Conservation (phyloP, 92 coral and sea anemone species). For the Chrysogorgia sp. region DNA sequence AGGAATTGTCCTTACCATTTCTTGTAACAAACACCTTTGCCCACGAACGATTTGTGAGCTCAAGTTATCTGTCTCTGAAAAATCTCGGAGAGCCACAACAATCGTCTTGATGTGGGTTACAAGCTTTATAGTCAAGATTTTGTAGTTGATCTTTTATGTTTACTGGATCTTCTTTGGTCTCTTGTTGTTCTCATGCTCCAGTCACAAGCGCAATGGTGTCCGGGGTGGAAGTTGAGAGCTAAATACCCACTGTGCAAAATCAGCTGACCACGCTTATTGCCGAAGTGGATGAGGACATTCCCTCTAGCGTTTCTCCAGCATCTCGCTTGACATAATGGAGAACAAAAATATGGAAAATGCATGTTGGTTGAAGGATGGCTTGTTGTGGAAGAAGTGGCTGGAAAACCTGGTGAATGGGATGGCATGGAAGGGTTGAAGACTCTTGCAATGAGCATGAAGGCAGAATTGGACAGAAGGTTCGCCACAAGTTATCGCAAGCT, state of each 20-base stretch:
- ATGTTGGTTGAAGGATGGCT: slow-evolving; percentile 24
- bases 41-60: no score
- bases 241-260: neutral
- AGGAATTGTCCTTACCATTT: no score
- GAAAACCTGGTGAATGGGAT: neutral
- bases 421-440: slow-evolving; percentile 13
- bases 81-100: no score
- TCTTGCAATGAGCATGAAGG: neutral
- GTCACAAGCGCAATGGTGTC: no score
- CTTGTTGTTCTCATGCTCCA: neutral
- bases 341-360: slow-evolving; percentile 4
- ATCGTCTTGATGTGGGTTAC: no score
- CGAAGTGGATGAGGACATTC: slow-evolving; percentile 10
- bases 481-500: neutral
- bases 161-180: no score
- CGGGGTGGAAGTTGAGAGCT: neutral
- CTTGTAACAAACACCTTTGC: no score
- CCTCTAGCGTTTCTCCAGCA: slow-evolving; percentile 9
- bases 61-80: no score
- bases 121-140: no score
- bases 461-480: neutral
- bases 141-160: no score
- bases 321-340: neutral
- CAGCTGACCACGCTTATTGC: neutral
- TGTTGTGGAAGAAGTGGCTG: neutral